Evolutionary conservation across 2,797 vertebrate genomes (phyloP), one percentile per base, ranked within the genome.

Genomic region (Malurus splendens): DNA sequence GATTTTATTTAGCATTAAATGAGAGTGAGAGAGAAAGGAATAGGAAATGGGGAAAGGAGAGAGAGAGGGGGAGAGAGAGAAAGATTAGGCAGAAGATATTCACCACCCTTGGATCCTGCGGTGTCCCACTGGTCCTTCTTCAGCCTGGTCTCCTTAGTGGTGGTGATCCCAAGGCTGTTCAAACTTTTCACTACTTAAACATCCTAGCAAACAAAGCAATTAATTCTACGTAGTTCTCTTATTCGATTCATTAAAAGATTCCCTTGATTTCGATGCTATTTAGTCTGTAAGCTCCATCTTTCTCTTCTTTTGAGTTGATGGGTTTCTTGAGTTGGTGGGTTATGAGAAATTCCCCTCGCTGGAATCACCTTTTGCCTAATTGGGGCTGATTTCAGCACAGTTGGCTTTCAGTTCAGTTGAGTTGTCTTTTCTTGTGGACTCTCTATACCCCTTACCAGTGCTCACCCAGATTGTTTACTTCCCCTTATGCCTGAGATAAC

Each of bases 91-190:
- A 20, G 45, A 75, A 59, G 39, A 20, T 52, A 52, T 12, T 39
- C 16, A 60, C 19, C 9, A 14, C 4, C 20, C 20, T 18, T 12
- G 24, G 54, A 45, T 45, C 16, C 32, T 1, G 1, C 0, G 1
- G 9, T 15, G 24, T 42, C 25, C 42, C 10, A 3, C 1, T 67
- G 24, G 30, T 60, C 7, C 24, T 54, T 45, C 17, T 39, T 83
- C 33, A 52, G 6, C 47, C 20, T 67, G 19, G 24, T 60, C 24
- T 39, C 39, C 54, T 52, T 19, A 59, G 24, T 20, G 5, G 14
- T 60, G 33, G 19, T 24, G 19, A 18, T 67, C 24, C 11, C 14
- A 47, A 47, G 4, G 30, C 30, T 39, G 7, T 14, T 54, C 19
- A 30, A 47, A 18, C 11, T 47, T 45, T 33, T 60, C 24, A 20